phyloP scores from a whole-genome alignment of 2,888 invertebrate genomes.

The Agrotis segetum region DNA sequence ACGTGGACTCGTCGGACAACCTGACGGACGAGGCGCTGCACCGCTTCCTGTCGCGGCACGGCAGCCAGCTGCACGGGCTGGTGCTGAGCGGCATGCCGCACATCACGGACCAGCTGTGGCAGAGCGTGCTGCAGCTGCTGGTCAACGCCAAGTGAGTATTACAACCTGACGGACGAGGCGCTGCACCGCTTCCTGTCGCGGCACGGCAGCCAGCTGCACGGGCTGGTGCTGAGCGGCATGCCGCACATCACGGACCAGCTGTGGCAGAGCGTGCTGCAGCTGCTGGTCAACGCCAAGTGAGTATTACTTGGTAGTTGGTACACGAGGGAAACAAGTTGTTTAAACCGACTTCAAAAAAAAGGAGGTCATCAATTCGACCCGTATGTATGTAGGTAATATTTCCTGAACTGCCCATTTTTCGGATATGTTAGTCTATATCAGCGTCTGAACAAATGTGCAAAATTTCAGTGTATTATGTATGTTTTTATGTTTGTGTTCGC shows the following conservation, averaged over 20 bases:
- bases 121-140: slow-evolving; percentile 97
- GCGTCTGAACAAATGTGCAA: too few relatives aligned
- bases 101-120: slow-evolving; percentile 99
- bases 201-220: slow-evolving; percentile 97
- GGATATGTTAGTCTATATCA: too few relatives aligned
- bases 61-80: slow-evolving; percentile 96
- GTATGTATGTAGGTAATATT: too few relatives aligned
- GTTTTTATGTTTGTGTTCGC: too few relatives aligned
- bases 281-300: slow-evolving; percentile 97
- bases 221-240: slow-evolving; percentile 97
- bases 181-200: slow-evolving; percentile 97
- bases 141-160: slow-evolving; percentile 96
- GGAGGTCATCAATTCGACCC: too few relatives aligned
- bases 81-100: slow-evolving; percentile 99
- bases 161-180: slow-evolving; percentile 93
- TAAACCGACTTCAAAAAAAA: too few relatives aligned
- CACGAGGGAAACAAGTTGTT: too few relatives aligned
- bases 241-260: slow-evolving; percentile 99
- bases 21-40: slow-evolving; percentile 97
- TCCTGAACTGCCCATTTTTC: too few relatives aligned
- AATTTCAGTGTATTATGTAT: too few relatives aligned
- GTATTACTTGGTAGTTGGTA: slow-evolving; percentile 62
- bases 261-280: slow-evolving; percentile 98
- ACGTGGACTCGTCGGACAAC: slow-evolving; percentile 98
- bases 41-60: slow-evolving; percentile 97